Evolutionary conservation across 2,888 invertebrate species (phyloP), one percentile per base, ranked within the genome.

Genomic region (Amblyjoppa proteus): DNA sequence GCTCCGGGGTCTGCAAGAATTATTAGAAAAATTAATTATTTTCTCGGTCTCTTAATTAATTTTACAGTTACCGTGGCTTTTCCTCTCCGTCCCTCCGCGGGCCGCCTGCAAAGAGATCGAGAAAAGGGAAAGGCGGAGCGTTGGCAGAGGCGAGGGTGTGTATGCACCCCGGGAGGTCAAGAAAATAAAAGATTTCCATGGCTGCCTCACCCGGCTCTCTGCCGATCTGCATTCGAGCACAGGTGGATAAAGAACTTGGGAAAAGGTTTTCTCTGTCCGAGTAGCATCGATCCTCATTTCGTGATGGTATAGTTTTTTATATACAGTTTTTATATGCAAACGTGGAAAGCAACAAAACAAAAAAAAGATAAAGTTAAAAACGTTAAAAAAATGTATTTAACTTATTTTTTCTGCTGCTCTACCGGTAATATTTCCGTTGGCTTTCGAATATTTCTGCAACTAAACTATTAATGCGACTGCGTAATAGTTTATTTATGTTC

Each of bases 21-120:
- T 94, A 94, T 94, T 93, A 93, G 94, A 94, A 94, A 94, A 94
- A 94, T 94, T 94, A 93, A 94, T 94, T 94, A 94, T 93, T 93
- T 93, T 91, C 90, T 91, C 91, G 90, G 93, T 91, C 93, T 93
- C 92, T 93, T 93, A 93, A 93, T 94, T 93, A 94, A 93, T 93
- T 94, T 93, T 92, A 92, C 92, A 93, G 93, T 93, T 93, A 91
- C 90, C 87, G 80, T 80, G 64, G 85, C 84, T 85, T 87, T 88
- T 86, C 85, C 86, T 86, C 85, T 84, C 85, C 31, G 41, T 13
- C 45, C 68, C 20, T 66, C 38, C 68, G 75, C 69, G 79, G 58
- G 61, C 53, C 28, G 56, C 74, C 4, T n/a, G 80, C 77, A 80
- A 76, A 86, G 84, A 84, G 84, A 86, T 86, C 84, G 86, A 86